A percentile compares a stretch with the other conserved stretches of the same genome.
Conservation (phyloP, 2,797 vertebrate species). For the Sebastes dallii region DNA sequence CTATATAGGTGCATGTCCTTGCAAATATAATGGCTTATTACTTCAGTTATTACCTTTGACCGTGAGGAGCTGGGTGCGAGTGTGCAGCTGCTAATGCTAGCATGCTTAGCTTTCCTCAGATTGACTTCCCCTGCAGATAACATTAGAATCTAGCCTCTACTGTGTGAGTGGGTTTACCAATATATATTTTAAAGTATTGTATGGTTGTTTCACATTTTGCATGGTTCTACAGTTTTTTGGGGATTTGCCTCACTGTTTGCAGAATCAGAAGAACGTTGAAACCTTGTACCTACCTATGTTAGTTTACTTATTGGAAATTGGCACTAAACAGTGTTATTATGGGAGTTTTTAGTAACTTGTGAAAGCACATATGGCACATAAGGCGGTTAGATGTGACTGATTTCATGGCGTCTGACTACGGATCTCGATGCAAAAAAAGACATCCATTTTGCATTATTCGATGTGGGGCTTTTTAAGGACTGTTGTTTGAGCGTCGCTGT, state of each 20-base stretch:
- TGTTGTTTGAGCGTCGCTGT: background rate
- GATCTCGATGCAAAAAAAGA: background rate
- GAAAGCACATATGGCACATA: conserved; percentile 10
- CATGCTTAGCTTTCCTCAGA: background rate
- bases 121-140: background rate
- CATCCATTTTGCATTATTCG: conserved; percentile 1
- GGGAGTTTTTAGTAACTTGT: background rate
- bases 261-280: background rate
- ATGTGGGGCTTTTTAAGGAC: background rate
- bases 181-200: background rate
- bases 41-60: background rate
- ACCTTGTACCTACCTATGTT: background rate
- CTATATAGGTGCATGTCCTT: background rate
- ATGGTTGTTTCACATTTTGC: background rate
- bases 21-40: conserved; percentile 9
- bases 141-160: background rate
- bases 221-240: too few species aligned
- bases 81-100: background rate
- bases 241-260: background rate
- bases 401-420: background rate
- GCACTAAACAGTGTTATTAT: background rate
- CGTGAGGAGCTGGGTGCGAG: background rate
- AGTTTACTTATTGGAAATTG: background rate
- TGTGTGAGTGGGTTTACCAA: background rate
- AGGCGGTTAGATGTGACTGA: conserved; percentile 2